Evolutionary conservation across 2,888 invertebrate species (phyloP), one percentile per base, ranked within the genome.

Genomic region (Dasypolia templi): DNA sequence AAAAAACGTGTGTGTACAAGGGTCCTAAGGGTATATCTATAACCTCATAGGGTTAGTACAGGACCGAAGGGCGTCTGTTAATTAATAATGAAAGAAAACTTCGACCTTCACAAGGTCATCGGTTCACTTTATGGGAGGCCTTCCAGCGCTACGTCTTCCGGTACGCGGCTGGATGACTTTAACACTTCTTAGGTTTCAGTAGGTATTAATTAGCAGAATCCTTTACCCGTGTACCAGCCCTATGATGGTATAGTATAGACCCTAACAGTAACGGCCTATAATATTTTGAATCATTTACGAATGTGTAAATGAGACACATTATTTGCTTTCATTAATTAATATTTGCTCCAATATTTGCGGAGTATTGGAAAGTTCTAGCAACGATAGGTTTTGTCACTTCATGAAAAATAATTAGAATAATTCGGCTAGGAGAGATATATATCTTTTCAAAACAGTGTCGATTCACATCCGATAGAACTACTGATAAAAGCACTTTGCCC

Each of bases 381-480:
- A 70, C 56, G 39, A 69, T 75, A 56, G 46, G 44, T 73, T 76
- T n/a, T n/a, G n/a, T n/a, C 44, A 65, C 53, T 62, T 61, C 64
- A 83, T 62, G 64, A 65, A 73, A 79, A 82, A 75, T 72, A 77
- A 75, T 84, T 75, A 59, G 75, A 84, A 82, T 84, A 69, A 77
- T 82, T 84, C 61, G 58, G 73, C 68, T 73, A 72, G 44, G 39
- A 61, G 46, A 61, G 62, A 72, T 73, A 78, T 76, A n/a, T n/a
- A n/a, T n/a, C n/a, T n/a, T n/a, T n/a, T n/a, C n/a, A n/a, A n/a
- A n/a, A n/a, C n/a, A n/a, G n/a, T n/a, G n/a, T n/a, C n/a, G n/a
- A n/a, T n/a, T n/a, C n/a, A n/a, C n/a, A n/a, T n/a, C n/a, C n/a
- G n/a, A n/a, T n/a, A n/a, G n/a, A n/a, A n/a, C n/a, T n/a, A n/a